phyloP scores from a whole-genome alignment of 2,888 invertebrate genomes.

The Lithophane semibrunnea region DNA sequence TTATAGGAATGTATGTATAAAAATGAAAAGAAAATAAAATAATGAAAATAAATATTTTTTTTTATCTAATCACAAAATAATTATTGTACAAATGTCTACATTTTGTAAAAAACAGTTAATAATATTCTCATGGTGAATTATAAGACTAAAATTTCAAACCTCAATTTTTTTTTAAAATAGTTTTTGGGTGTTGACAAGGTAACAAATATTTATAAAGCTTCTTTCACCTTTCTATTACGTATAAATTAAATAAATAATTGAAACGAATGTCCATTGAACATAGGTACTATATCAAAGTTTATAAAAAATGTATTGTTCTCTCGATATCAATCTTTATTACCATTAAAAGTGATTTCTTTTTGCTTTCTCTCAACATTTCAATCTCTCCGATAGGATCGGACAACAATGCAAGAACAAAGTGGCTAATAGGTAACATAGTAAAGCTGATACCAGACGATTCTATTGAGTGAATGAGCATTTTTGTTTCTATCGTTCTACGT shows the following conservation, averaged over 20 bases:
- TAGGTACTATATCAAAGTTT: slow-evolving; percentile 5
- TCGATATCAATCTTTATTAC: slow-evolving; percentile 57
- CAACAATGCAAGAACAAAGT: slow-evolving; percentile 35
- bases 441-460: slow-evolving; percentile 1
- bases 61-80: too few relatives aligned
- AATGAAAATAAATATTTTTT: too few relatives aligned
- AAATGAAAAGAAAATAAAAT: too few relatives aligned
- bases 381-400: slow-evolving; percentile 55
- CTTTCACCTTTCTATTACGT: slow-evolving; percentile 11
- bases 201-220: background rate
- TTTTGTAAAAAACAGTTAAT: too few relatives aligned
- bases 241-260: slow-evolving; percentile 34
- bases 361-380: slow-evolving; percentile 64
- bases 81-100: too few relatives aligned
- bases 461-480: background rate
- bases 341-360: slow-evolving; percentile 51
- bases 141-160: too few relatives aligned
- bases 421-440: background rate
- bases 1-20: too few relatives aligned
- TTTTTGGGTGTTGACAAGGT: background rate
- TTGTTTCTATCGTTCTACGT: background rate
- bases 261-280: slow-evolving; percentile 19
- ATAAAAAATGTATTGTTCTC: slow-evolving; percentile 38
- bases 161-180: too few relatives aligned
- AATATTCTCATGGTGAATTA: too few relatives aligned